phyloP scores from a whole-genome alignment of 2,888 invertebrate species.

The Hemaris fuciformis region DNA sequence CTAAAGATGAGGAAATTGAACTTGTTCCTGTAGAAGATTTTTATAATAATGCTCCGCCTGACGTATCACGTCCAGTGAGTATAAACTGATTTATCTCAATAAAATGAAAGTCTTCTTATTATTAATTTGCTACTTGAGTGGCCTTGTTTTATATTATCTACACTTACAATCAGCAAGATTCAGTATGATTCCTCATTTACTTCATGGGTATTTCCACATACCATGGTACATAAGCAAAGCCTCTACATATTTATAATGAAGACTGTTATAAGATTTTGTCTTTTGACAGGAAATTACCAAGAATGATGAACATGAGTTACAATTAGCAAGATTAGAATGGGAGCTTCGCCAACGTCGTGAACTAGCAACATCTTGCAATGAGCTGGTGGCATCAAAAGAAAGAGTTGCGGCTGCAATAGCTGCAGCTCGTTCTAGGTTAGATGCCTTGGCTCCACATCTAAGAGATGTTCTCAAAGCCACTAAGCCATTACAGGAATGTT shows the following conservation, averaged over 20 bases:
- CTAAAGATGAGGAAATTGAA: slow-evolving; percentile 96
- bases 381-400: slow-evolving; percentile 89
- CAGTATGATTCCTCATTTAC: no score
- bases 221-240: no score
- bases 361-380: slow-evolving; percentile 87
- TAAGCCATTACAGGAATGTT: slow-evolving; percentile 93
- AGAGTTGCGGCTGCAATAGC: slow-evolving; percentile 88
- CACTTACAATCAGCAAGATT: no score
- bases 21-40: slow-evolving; percentile 92
- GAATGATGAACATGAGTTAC: slow-evolving; percentile 88
- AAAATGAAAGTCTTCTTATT: no score
- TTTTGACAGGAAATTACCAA: slow-evolving; percentile 83
- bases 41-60: slow-evolving; percentile 87
- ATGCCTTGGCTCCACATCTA: slow-evolving; percentile 91
- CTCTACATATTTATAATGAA: not conserved
- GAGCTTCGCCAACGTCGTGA: slow-evolving; percentile 94
- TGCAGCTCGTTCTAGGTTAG: slow-evolving; percentile 87
- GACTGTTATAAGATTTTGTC: not conserved
- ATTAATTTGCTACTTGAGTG: no score
- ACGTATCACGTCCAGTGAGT: slow-evolving; percentile 85
- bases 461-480: slow-evolving; percentile 84
- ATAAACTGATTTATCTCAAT: no score
- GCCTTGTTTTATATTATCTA: no score
- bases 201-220: no score
- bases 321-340: slow-evolving; percentile 94